Conservation (phyloP, 2,888 invertebrate genomes). For the Orthosia cruda region DNA sequence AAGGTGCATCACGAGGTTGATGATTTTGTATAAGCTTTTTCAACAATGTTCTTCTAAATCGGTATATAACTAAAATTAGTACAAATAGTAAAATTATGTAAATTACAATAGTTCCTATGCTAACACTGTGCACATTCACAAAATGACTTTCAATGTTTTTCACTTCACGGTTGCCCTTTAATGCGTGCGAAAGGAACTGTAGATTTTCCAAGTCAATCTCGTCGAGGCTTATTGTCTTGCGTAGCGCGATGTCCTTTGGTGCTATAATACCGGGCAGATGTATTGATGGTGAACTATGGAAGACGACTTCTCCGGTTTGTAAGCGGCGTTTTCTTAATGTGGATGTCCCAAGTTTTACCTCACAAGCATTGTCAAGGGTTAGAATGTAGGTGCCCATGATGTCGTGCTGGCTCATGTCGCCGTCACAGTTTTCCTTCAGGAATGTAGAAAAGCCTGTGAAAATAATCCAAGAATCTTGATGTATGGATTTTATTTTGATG, state of each 20-base stretch:
- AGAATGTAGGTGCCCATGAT: background rate
- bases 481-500: too few species aligned
- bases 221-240: background rate
- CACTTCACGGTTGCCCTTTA: background rate
- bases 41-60: too few species aligned
- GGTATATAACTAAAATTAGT: too few species aligned
- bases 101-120: conserved; percentile 1
- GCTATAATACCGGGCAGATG: background rate
- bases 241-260: background rate
- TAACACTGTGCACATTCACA: background rate
- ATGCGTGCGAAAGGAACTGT: too few species aligned
- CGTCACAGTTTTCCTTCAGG: too few species aligned
- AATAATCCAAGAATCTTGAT: too few species aligned
- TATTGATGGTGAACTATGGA: background rate
- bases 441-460: too few species aligned
- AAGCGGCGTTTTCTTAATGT: background rate
- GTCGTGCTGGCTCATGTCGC: too few species aligned
- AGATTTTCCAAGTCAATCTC: background rate
- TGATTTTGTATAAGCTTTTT: background rate
- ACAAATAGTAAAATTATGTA: background rate
- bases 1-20: background rate
- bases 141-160: background rate
- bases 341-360: background rate
- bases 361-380: background rate
- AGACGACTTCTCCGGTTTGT: background rate